phyloP scores from a whole-genome alignment of 2,888 invertebrate genomes.

The Clusia tigrina region DNA sequence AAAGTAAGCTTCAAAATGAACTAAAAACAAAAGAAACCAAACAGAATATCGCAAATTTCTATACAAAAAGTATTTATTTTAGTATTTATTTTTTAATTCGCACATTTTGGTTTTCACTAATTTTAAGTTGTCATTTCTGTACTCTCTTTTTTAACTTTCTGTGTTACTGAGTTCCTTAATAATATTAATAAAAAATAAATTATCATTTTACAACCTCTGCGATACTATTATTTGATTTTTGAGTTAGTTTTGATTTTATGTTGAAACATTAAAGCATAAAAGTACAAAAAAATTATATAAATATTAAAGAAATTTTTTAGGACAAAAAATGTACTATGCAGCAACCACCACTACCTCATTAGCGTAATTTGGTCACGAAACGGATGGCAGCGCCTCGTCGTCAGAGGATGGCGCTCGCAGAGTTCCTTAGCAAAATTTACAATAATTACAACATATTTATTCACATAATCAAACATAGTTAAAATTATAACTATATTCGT shows the following conservation, averaged over 20 bases:
- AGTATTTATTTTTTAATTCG: background rate
- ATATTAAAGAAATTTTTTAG: background rate
- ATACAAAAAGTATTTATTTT: background rate
- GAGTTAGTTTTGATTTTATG: background rate
- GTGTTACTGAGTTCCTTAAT: background rate
- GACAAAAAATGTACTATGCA: background rate
- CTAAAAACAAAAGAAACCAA: no score
- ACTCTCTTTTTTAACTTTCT: background rate
- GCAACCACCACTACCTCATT: conserved; percentile 63
- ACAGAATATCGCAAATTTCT: background rate
- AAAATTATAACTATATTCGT: no score
- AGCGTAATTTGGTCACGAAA: conserved; percentile 45
- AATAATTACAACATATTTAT: no score
- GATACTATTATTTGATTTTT: no score
- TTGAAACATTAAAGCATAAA: background rate
- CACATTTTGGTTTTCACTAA: no score
- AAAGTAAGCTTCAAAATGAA: no score
- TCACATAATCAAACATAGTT: no score
- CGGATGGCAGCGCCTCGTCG: background rate
- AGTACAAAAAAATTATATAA: conserved; percentile 22
- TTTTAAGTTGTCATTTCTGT: no score
- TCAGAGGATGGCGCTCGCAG: background rate
- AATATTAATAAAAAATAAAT: no score
- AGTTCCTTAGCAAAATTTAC: background rate
- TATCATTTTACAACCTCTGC: no score